Conservation (phyloP, 2,113 vertebrate species). For the Hippocampus barbouri region DNA sequence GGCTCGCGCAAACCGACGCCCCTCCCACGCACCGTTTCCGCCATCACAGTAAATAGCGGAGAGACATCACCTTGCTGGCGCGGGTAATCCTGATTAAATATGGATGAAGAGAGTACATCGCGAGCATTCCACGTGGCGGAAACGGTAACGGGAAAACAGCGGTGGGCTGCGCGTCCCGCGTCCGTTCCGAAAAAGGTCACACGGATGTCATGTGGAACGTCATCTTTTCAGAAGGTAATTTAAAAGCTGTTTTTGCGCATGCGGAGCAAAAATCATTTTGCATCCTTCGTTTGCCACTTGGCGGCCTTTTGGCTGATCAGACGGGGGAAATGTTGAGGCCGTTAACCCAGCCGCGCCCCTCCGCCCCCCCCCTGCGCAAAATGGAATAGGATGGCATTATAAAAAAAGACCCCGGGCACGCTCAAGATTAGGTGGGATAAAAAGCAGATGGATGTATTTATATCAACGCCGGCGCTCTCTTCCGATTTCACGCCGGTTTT, state of each 20-base stretch:
- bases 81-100: background rate
- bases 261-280: conserved; percentile 39
- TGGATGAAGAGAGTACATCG: background rate
- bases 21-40: too few relatives aligned
- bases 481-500: conserved; percentile 52
- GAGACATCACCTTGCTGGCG: background rate
- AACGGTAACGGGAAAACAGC: conserved; percentile 14
- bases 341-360: conserved; percentile 27
- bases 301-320: conserved; percentile 51
- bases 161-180: conserved; percentile 21
- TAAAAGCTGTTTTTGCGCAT: conserved; percentile 55
- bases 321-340: conserved; percentile 36
- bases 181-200: conserved; percentile 48
- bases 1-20: too few relatives aligned
- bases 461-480: conserved; percentile 50
- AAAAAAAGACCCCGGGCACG: conserved; percentile 54
- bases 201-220: conserved; percentile 38
- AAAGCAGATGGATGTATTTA: conserved; percentile 27
- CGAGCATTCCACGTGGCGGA: conserved; percentile 22
- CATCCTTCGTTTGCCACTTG: conserved; percentile 15
- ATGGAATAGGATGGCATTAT: conserved; percentile 62
- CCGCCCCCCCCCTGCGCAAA: background rate
- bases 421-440: conserved; percentile 56
- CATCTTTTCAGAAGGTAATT: conserved; percentile 52
- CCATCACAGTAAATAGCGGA: background rate